Conservation (phyloP, 1,140 invertebrate species). For the Atta cephalotes region DNA sequence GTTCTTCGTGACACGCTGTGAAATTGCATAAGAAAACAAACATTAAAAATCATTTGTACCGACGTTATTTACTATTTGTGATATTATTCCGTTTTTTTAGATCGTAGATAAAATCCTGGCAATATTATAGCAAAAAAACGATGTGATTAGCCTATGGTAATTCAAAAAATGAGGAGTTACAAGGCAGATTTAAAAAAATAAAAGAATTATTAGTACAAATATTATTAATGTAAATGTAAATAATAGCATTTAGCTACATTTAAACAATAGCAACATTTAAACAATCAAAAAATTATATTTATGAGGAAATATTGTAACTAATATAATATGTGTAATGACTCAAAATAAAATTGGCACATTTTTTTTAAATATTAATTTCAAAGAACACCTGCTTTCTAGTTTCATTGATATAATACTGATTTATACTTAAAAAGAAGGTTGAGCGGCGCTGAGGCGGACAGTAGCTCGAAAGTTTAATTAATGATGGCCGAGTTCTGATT, state of each 20-base stretch:
- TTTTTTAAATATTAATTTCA: not conserved
- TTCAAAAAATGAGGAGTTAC: not conserved
- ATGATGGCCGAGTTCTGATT: slow-evolving; percentile 71
- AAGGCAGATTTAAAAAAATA: not conserved
- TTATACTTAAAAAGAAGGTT: slow-evolving; percentile 20
- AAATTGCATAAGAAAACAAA: slow-evolving; percentile 48
- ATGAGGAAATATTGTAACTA: not conserved
- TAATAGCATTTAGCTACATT: not conserved
- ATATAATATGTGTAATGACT: not conserved
- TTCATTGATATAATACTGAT: not conserved
- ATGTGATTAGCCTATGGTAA: not conserved
- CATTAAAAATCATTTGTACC: slow-evolving; percentile 15
- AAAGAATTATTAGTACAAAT: slow-evolving; percentile 2
- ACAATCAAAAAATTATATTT: not conserved
- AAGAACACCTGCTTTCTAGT: slow-evolving; percentile 24
- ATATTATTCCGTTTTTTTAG: slow-evolving; percentile 8
- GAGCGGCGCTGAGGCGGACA: slow-evolving; percentile 67
- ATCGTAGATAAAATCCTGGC: slow-evolving; percentile 4
- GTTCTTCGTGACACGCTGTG: slow-evolving; percentile 35
- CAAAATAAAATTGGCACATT: slow-evolving; percentile 14
- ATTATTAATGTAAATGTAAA: not conserved
- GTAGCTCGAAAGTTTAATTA: slow-evolving; percentile 78
- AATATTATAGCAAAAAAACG: not conserved
- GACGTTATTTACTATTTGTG: not conserved
- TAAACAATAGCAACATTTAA: not conserved